A percentile compares a stretch with the other conserved stretches of the same genome.
Evolutionary conservation across 2,888 invertebrate genomes (phyloP).

Genomic region (Sylvicola cinctus): DNA sequence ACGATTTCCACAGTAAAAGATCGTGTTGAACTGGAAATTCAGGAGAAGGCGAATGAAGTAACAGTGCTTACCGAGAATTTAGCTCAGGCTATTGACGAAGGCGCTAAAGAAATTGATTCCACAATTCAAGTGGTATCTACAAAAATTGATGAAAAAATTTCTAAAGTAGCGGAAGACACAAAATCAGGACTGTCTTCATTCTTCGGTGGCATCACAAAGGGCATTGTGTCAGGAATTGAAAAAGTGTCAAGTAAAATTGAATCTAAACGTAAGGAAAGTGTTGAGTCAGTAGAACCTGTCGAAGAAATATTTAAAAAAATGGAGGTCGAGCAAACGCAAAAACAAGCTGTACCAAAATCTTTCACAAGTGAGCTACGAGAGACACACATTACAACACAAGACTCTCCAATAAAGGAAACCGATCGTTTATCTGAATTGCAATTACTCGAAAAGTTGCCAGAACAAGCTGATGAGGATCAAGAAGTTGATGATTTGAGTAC

Average conservation of each 20-base stretch:
- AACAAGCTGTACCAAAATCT: background rate
- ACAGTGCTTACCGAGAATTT: background rate
- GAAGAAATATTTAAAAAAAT: background rate
- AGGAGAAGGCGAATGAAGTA: too few species aligned
- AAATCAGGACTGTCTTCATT: slow-evolving; percentile 7
- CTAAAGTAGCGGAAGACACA: too few species aligned
- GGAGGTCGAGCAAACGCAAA: too few species aligned
- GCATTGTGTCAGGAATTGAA: background rate
- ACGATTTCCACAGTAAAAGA: too few species aligned
- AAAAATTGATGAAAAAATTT: slow-evolving; percentile 3
- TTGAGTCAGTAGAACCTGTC: background rate
- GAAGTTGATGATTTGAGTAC: slow-evolving; percentile 13
- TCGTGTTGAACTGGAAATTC: too few species aligned
- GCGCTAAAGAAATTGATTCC: background rate
- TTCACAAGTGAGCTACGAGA: slow-evolving; percentile 44
- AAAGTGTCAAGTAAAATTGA: background rate
- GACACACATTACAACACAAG: slow-evolving; percentile 50
- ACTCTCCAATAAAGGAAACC: slow-evolving; percentile 36
- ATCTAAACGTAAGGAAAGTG: background rate
- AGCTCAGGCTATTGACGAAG: background rate
- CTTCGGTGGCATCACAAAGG: slow-evolving; percentile 6
- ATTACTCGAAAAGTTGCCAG: slow-evolving; percentile 32
- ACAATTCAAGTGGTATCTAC: background rate
- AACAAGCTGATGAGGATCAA: slow-evolving; percentile 26
- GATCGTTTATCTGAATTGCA: slow-evolving; percentile 23